Evolutionary conservation across 2,797 vertebrate genomes (phyloP).

Genomic region (Anguilla pacifica): DNA sequence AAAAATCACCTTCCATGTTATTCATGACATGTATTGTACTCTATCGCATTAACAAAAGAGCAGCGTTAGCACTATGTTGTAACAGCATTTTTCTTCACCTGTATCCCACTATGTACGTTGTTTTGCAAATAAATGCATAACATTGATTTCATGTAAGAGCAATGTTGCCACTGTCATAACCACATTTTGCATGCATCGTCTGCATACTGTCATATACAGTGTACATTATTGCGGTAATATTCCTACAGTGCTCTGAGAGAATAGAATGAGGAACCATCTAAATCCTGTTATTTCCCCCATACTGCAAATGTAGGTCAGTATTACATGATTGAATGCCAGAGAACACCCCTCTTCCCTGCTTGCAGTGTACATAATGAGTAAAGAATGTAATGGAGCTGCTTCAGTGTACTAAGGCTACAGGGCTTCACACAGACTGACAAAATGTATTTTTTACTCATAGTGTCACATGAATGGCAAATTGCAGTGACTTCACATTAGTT

Average conservation of each 20-base stretch:
- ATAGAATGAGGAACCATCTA: background rate
- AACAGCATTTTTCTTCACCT: too few relatives aligned
- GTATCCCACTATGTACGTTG: too few relatives aligned
- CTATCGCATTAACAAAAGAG: too few relatives aligned
- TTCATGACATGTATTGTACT: background rate
- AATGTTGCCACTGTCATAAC: background rate
- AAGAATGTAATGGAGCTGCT: constrained; percentile 44
- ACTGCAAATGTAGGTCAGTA: constrained; percentile 34
- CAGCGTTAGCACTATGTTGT: too few relatives aligned
- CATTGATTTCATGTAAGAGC: background rate
- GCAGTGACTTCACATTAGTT: background rate
- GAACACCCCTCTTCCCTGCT: constrained; percentile 42
- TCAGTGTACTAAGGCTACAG: background rate
- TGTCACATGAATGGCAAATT: background rate
- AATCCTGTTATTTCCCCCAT: background rate
- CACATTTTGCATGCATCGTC: background rate
- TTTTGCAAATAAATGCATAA: background rate
- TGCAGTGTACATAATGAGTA: constrained; percentile 51
- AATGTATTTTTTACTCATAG: background rate
- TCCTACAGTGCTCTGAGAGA: background rate
- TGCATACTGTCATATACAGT: background rate
- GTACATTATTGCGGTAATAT: background rate
- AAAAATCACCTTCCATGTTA: background rate
- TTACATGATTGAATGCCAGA: constrained; percentile 25
- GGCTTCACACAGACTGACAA: background rate